Base-by-base conservation (phyloP, 1,140 invertebrate genomes). In the Diachasmimorpha longicaudata region DNA sequence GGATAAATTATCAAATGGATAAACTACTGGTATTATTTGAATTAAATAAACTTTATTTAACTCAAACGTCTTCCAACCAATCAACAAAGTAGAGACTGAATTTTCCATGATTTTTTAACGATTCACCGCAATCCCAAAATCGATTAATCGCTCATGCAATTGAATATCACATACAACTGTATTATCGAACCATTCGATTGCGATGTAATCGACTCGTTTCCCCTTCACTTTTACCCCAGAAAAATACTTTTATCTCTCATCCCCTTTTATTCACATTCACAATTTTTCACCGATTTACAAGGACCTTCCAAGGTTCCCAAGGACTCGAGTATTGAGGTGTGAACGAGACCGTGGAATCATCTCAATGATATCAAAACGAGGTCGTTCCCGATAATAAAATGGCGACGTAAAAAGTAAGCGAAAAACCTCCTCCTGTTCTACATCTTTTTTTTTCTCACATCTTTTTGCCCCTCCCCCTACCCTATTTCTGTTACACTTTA, bases 351-450 rank as follows among this genome's bases (percentile, higher is more conserved):
- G 63, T n/a, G 63, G n/a, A 66, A 66, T 66, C 23, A 13, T 66
- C 11, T 66, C 63, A 66, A n/a, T 66, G 63, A 66, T 66, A 66
- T 66, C 63, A 31, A 66, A 66, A 66, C 58, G 58, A 23, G 21
- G 58, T 36, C 25, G 25, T 25, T 31, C 25, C 21, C 0, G 4
- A 36, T 10, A 66, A 23, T 31, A 31, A 66, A 66, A 66, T 31
- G 23, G 19, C 6, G 25, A 37, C 11, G 4, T 1, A 3, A 66
- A 31, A 66, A 31, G 11, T 31, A 36, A 31, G 25, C 11, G 23
- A 10, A 25, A 66, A 66, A 66, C 21, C 23, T 31, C 21, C 23
- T 31, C 25, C 25, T 66, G 21, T 66, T 36, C 25, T 31, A 36
- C 23, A 31, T 36, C 23, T 11, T 25, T 58, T 58, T 58, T 58